Evolutionary conservation across 2,113 vertebrate genomes (phyloP).

Genomic region (Cyanoliseus patagonus): DNA sequence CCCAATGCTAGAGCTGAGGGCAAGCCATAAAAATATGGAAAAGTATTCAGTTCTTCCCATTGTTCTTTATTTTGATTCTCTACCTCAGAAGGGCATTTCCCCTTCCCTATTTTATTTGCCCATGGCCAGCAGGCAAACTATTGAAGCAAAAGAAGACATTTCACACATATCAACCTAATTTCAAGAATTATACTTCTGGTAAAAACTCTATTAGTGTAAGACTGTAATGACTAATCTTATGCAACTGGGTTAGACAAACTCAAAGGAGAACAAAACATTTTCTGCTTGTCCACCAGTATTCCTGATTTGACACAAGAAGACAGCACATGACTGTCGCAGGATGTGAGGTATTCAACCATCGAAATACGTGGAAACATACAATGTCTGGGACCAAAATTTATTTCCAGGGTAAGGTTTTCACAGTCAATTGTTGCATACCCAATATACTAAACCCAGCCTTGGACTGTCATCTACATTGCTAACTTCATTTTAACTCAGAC

Average conservation of each 20-base stretch:
- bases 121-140: neutral
- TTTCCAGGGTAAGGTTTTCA: neutral
- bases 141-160: neutral
- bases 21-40: neutral
- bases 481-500: neutral
- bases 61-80: neutral
- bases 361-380: neutral
- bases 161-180: neutral
- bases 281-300: neutral
- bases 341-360: neutral
- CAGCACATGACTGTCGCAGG: fast-evolving
- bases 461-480: neutral
- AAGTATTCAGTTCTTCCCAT: neutral
- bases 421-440: neutral
- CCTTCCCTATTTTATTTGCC: neutral
- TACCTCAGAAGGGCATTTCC: neutral
- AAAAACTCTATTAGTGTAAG: neutral
- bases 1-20: neutral
- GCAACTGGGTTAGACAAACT: neutral
- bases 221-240: neutral
- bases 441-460: neutral
- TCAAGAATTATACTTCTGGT: neutral
- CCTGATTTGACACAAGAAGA: neutral
- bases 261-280: neutral
- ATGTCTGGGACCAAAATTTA: neutral